A percentile compares a stretch with the other conserved stretches of the same genome.
Conservation (phyloP, 2,888 invertebrate species). For the Ligdia adustata region DNA sequence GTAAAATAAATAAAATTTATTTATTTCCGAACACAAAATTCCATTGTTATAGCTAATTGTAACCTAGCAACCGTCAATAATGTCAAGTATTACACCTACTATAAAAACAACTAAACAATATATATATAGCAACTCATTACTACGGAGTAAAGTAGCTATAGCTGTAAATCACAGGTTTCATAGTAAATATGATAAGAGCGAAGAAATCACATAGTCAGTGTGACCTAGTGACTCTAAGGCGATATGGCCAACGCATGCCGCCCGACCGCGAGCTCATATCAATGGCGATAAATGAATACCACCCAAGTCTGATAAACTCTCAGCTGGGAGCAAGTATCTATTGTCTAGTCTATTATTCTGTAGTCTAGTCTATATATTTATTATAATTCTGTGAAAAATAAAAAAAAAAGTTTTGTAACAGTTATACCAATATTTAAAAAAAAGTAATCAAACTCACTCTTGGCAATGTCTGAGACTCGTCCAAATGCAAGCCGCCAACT, state of each 20-base stretch:
- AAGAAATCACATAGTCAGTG: conserved; percentile 23
- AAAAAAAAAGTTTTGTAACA: background rate
- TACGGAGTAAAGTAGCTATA: background rate
- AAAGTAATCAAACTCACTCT: conserved; percentile 69
- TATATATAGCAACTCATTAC: no score
- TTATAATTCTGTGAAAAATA: background rate
- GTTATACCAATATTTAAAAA: background rate
- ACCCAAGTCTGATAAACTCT: conserved; percentile 19
- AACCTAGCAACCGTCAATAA: no score
- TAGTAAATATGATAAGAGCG: conserved; percentile 2
- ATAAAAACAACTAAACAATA: no score
- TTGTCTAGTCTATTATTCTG: conserved; percentile 8
- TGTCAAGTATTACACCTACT: no score
- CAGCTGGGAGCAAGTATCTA: conserved; percentile 13
- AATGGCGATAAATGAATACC: conserved; percentile 30
- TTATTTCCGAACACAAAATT: no score
- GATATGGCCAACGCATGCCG: conserved; percentile 36
- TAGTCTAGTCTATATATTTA: background rate
- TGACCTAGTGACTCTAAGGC: conserved; percentile 49
- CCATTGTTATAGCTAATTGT: no score
- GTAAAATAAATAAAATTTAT: no score
- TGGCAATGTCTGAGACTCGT: conserved; percentile 68
- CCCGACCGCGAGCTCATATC: conserved; percentile 22
- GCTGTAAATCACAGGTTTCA: background rate
- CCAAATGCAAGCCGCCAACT: conserved; percentile 83